Evolutionary conservation across 2,888 invertebrate species (phyloP).

Genomic region (Deroplatys truncata): DNA sequence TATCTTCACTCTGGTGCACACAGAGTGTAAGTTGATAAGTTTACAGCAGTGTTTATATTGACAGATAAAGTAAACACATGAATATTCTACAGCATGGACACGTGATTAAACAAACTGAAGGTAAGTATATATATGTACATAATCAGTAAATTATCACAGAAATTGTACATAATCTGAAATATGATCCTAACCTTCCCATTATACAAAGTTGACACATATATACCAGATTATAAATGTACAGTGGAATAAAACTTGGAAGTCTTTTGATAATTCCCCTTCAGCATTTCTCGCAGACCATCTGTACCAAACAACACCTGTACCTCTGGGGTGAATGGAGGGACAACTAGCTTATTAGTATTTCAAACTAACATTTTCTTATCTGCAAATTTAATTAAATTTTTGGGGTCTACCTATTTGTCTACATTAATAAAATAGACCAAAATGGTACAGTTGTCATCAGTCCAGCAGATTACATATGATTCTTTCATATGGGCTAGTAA

Average conservation of each 20-base stretch:
- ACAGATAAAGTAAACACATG: too few species aligned
- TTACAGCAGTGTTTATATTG: too few species aligned
- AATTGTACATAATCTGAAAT: not conserved
- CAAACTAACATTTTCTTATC: not conserved
- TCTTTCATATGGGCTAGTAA: not conserved
- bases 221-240: not conserved
- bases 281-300: not conserved
- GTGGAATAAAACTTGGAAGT: conserved; percentile 15
- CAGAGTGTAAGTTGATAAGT: too few species aligned
- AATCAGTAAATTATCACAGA: not conserved
- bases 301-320: not conserved
- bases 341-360: not conserved
- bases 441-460: not conserved
- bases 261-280: not conserved
- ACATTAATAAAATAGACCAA: not conserved
- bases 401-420: not conserved
- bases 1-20: not conserved
- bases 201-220: not conserved
- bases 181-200: not conserved
- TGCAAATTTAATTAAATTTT: not conserved
- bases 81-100: too few species aligned
- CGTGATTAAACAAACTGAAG: not conserved
- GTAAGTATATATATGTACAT: not conserved
- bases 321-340: not conserved
- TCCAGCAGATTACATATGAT: not conserved